Percentiles rank a stretch among this genome's conserved stretches.
Evolutionary conservation across 2,113 vertebrate genomes (phyloP).

Genomic region (Cricetomys ansorgei): DNA sequence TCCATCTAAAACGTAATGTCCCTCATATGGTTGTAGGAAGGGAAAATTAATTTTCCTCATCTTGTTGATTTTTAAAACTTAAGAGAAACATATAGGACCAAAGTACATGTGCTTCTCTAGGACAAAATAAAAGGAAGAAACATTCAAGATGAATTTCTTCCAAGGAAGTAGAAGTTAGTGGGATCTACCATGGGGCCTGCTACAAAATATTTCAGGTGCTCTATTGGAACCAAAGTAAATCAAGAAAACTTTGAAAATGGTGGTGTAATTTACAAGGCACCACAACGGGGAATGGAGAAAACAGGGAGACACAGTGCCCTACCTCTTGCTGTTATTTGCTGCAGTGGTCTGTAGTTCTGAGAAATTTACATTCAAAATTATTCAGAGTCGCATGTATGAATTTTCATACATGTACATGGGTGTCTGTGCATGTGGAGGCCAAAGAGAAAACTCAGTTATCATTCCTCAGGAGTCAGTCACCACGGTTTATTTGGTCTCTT

Average conservation of each 20-base stretch:
- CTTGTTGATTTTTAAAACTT: slow-evolving; percentile 34
- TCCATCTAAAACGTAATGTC: background rate
- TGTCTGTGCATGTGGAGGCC: background rate
- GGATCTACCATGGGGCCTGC: accelerated
- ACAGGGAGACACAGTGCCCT: background rate
- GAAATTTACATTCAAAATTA: background rate
- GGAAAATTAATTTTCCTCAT: background rate
- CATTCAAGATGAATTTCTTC: background rate
- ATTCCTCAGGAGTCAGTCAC: background rate
- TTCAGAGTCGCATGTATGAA: background rate
- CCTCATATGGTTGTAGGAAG: background rate
- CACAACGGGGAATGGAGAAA: background rate
- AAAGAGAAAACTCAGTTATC: too few species aligned
- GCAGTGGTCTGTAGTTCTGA: background rate
- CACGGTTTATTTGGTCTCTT: too few species aligned
- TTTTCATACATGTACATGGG: background rate
- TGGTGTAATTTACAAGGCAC: background rate
- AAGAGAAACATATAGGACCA: background rate
- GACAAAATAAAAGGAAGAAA: background rate
- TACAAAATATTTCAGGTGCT: background rate
- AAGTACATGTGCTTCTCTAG: background rate
- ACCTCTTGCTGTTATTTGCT: background rate
- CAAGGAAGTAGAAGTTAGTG: background rate
- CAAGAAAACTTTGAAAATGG: background rate
- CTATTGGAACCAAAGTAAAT: background rate